Conservation (phyloP, 2,113 vertebrate species). For the Xenopus laevis region DNA sequence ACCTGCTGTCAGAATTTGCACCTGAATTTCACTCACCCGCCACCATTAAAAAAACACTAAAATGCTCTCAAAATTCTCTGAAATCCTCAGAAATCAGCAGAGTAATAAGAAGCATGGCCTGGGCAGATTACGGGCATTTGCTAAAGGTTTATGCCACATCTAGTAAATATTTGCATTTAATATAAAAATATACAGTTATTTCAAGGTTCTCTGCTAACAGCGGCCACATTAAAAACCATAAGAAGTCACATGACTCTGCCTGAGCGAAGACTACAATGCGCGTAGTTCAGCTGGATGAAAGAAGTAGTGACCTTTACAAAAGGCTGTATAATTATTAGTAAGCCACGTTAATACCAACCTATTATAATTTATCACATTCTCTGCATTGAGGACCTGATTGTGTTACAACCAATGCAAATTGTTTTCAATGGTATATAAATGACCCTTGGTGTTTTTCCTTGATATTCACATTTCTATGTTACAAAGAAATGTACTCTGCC, state of each 20-base stretch:
- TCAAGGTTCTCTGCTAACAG: not conserved
- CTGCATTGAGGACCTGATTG: not conserved
- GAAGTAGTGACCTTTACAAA: not conserved
- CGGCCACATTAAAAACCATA: not conserved
- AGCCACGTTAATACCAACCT: not conserved
- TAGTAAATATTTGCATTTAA: conserved; percentile 8
- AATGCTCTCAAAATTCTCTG: no score
- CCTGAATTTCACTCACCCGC: no score
- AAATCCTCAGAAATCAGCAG: no score
- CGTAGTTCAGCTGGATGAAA: not conserved
- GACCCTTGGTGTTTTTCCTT: no score
- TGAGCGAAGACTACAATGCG: not conserved
- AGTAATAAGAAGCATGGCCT: no score
- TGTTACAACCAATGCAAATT: not conserved
- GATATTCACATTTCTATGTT: no score
- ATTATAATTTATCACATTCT: not conserved
- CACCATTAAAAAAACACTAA: no score
- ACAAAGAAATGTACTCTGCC: no score
- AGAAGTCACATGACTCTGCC: not conserved
- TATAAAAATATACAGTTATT: not conserved
- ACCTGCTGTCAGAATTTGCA: no score
- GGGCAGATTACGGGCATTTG: not conserved
- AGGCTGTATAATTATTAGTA: not conserved
- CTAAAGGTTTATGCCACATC: not conserved
- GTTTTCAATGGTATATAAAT: not conserved